Conservation (phyloP, 2,113 vertebrate species). For the Lepisosteus osseus region DNA sequence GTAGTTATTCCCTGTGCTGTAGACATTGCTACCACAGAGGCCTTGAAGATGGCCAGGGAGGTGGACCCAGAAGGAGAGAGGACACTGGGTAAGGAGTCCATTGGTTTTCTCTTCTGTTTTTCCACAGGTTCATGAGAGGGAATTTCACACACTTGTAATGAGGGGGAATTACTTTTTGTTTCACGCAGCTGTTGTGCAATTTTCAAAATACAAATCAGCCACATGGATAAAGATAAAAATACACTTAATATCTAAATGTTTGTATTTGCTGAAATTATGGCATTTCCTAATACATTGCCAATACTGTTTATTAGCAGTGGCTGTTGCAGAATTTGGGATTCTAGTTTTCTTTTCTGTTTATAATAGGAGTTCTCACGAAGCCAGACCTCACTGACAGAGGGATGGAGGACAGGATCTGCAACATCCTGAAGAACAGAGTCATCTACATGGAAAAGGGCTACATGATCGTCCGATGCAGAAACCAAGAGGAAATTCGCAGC, state of each 20-base stretch:
- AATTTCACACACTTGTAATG: too few relatives aligned
- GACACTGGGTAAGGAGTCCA: conserved; percentile 57
- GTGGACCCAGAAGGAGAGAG: conserved; percentile 67
- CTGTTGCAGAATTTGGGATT: too few relatives aligned
- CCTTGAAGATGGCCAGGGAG: conserved; percentile 68
- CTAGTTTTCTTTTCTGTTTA: background rate
- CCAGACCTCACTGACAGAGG: conserved; percentile 66
- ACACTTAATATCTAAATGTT: too few relatives aligned
- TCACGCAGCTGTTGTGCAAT: too few relatives aligned
- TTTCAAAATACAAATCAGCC: too few relatives aligned
- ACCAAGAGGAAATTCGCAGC: conserved; percentile 44
- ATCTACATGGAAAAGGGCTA: conserved; percentile 66
- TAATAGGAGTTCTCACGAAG: conserved; percentile 66
- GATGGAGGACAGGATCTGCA: conserved; percentile 39
- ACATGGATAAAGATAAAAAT: too few relatives aligned
- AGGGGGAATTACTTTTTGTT: too few relatives aligned
- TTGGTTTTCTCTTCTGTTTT: too few relatives aligned
- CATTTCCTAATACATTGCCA: too few relatives aligned
- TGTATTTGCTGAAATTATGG: too few relatives aligned
- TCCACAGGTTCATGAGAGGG: too few relatives aligned
- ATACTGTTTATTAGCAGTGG: too few relatives aligned
- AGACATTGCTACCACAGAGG: conserved; percentile 73
- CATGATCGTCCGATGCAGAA: conserved; percentile 66
- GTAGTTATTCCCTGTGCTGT: conserved; percentile 68
- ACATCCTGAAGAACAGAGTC: conserved; percentile 44